phyloP scores from a whole-genome alignment of 2,113 vertebrate genomes.

The Xerus inauris region DNA sequence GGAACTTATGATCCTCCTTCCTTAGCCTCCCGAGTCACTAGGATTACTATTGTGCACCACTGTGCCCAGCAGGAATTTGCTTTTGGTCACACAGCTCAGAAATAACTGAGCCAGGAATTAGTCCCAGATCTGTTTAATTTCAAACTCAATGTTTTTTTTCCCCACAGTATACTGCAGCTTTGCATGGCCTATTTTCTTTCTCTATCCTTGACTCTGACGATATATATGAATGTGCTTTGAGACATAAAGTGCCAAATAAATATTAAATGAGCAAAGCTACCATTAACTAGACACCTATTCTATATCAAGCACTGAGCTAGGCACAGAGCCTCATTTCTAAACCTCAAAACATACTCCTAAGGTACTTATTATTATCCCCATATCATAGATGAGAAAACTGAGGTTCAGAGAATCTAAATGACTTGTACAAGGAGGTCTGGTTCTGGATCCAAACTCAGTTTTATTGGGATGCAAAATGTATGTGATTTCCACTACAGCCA shows the following conservation, averaged over 20 bases:
- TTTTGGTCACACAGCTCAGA: neutral
- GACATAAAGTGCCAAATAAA: neutral
- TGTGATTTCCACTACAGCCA: conserved; percentile 33
- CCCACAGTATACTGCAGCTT: neutral
- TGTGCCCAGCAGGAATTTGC: neutral
- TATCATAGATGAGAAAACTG: neutral
- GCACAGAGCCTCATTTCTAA: neutral
- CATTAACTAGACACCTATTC: neutral
- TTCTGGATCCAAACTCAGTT: neutral
- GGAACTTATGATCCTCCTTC: too few relatives aligned
- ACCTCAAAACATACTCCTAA: neutral
- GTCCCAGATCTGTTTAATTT: neutral
- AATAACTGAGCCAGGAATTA: neutral
- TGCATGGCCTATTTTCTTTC: neutral
- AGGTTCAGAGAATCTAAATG: conserved; percentile 14
- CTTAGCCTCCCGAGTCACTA: too few relatives aligned
- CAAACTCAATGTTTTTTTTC: neutral
- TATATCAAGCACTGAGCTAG: neutral
- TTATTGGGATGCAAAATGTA: neutral
- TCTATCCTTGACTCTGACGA: neutral
- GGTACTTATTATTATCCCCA: neutral
- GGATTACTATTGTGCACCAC: too few relatives aligned
- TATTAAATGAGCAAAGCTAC: neutral
- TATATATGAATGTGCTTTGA: neutral
- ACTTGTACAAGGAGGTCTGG: neutral